Percentiles rank a stretch among this genome's conserved stretches.
phyloP scores from a whole-genome alignment of 1,140 invertebrate species.

The Thaumetopoea pityocampa region DNA sequence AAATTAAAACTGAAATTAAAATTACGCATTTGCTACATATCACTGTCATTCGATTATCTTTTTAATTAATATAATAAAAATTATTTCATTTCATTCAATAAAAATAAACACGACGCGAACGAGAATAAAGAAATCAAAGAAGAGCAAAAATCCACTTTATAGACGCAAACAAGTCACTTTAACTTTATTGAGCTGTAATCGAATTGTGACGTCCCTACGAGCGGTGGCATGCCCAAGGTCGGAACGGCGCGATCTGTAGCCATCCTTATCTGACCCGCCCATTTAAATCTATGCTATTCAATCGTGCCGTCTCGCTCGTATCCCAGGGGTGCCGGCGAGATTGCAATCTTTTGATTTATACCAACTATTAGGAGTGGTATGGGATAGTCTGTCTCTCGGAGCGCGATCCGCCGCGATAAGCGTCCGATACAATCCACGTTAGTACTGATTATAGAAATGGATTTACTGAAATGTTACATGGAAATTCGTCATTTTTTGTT shows the following conservation, averaged over 20 bases:
- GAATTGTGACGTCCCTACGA: conserved; percentile 72
- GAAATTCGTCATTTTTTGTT: too few species aligned
- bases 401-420: conserved; percentile 58
- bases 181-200: conserved; percentile 76
- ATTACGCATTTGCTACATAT: too few species aligned
- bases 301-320: conserved; percentile 71
- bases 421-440: conserved; percentile 55
- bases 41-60: too few species aligned
- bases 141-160: conserved; percentile 72
- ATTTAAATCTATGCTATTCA: conserved; percentile 76
- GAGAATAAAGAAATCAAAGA: conserved; percentile 54
- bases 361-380: conserved; percentile 72
- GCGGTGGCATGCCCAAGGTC: conserved; percentile 36
- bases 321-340: conserved; percentile 70
- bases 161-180: conserved; percentile 75
- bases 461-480: conserved; percentile 43
- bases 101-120: conserved; percentile 22
- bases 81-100: too few species aligned
- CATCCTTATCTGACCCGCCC: conserved; percentile 68
- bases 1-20: too few species aligned
- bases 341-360: conserved; percentile 76
- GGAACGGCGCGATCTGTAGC: conserved; percentile 57
- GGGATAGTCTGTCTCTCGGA: conserved; percentile 62
- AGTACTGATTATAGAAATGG: conserved; percentile 62
- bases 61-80: too few species aligned